Evolutionary conservation across 30 jellyfish, hydroid and myxozoan genomes (phyloP), one percentile per base, ranked within the genome.

Genomic region (Aurelia sp.): DNA sequence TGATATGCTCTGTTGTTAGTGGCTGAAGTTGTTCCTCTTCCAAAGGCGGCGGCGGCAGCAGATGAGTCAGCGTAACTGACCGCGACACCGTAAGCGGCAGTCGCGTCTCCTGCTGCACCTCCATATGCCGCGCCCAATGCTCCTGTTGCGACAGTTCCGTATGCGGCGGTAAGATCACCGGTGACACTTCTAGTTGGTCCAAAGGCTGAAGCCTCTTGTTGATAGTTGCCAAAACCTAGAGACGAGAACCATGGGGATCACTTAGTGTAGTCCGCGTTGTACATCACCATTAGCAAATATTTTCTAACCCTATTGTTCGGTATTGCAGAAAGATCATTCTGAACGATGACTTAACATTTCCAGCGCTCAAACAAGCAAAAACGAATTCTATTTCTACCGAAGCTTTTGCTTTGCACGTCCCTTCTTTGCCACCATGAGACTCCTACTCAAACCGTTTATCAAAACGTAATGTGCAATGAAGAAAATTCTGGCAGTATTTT

Each of bases 151-250:
- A 65, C 84, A 13, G 96, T 78, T 21, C 79, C 96, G 73, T 67
- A 68, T 40, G 74, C 96, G 71, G 77, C 55, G 55, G 55, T 88
- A 19, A 71, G 61, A 22, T 78, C 91, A 72, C 78, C 82, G 24
- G 82, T 65, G 60, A 74, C 67, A 71, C 64, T 77, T 24, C 96
- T 82, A 24, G 96, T 82, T 48, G 96, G 96, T 51, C 96, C 96
- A 62, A 77, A 88, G 59, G 88, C 80, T 58, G 96, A 88, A 16
- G 91, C 91, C 60, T 88, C 96, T 76, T 88, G 96, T 66, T 80
- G 88, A 55, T 88, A 88, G 96, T 72, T 88, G 85, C 96, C 96
- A 65, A 88, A 80, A 47, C 96, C 96, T 88, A 60, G 63, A 58
- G 93, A 84, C 22, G 87, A 84, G 83, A 70, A 82, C 77, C 77